Evolutionary conservation across 2,113 vertebrate genomes (phyloP), one percentile per base, ranked within the genome.

Genomic region (Rhinichthys klamathensis): DNA sequence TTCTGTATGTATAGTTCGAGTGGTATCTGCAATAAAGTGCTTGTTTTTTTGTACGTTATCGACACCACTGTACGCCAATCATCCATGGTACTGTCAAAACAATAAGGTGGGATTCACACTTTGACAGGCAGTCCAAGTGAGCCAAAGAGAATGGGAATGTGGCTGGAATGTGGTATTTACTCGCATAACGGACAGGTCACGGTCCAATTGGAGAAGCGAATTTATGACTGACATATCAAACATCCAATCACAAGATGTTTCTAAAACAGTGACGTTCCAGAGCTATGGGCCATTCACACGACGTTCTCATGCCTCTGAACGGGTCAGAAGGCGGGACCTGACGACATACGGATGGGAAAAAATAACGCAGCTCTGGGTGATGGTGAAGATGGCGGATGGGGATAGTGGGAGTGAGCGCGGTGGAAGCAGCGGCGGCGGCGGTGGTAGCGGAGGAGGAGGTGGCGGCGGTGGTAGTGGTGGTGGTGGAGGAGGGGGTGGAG

Each of bases 301-400:
- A 38, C 75, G 75, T 35, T 38, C 35, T 44, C 6, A 38, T 49
- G 46, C n/a, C 35, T 18, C n/a, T 16, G 74, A 32, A 54, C 21
- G 18, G 44, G 61, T 51, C 18, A 69, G 30, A 23, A 51, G 65
- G 91, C 93, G 83, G 91, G 86, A 75, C 89, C 89, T 30, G 89
- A 56, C 44, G 27, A 75, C 76, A 78, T 63, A 78, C 79, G 72
- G 86, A 32, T 84, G 56, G 83, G 78, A 38, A 82, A 67, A 87
- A 76, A 91, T 51, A 69, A 74, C 84, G 92, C 93, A 90, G 94
- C 92, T 94, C 93, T 92, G 94, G 95, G 93, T 95, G 86, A 82
- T 86, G 94, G 93, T 92, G 94, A 97, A 97, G 95, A 97, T 97
- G 97, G 97, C 97, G 96, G 97, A 97, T 95, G 96, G 96, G 94